Evolutionary conservation across 2,888 invertebrate species (phyloP).

Genomic region (Leucoma salicis): DNA sequence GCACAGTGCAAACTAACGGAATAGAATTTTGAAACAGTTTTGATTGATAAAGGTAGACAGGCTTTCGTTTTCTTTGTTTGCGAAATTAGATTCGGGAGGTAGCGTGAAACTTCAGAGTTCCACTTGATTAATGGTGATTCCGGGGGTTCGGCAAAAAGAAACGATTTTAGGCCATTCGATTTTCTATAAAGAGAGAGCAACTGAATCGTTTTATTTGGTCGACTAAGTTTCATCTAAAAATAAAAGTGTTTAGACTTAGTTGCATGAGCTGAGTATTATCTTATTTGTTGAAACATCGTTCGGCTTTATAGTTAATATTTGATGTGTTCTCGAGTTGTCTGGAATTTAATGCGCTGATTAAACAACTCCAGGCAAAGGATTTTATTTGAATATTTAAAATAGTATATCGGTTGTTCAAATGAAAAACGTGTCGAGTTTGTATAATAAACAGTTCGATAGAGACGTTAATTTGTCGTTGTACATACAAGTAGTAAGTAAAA

Average conservation of each 20-base stretch:
- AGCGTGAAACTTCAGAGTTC: constrained; percentile 72
- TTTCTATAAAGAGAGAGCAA: constrained; percentile 55
- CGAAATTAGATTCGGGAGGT: constrained; percentile 76
- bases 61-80: constrained; percentile 80
- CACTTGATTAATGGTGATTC: constrained; percentile 78
- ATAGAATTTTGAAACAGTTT: constrained; percentile 80
- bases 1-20: constrained; percentile 73
- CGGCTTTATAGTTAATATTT: constrained; percentile 71
- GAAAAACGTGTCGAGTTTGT: constrained; percentile 44
- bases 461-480: no score
- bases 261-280: constrained; percentile 71
- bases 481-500: no score
- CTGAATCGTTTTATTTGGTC: constrained; percentile 39
- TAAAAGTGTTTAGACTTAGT: constrained; percentile 65
- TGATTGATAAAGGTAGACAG: constrained; percentile 82
- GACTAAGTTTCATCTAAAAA: constrained; percentile 46
- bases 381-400: constrained; percentile 79
- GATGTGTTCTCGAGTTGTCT: constrained; percentile 80
- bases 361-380: constrained; percentile 75
- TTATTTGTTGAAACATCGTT: constrained; percentile 75
- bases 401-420: constrained; percentile 74
- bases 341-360: constrained; percentile 80
- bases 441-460: no score
- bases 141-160: constrained; percentile 57
- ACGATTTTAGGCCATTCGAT: constrained; percentile 59